Percentiles rank a stretch among this genome's conserved stretches.
phyloP scores from a whole-genome alignment of 2,797 vertebrate genomes.

The Botia kubotai region DNA sequence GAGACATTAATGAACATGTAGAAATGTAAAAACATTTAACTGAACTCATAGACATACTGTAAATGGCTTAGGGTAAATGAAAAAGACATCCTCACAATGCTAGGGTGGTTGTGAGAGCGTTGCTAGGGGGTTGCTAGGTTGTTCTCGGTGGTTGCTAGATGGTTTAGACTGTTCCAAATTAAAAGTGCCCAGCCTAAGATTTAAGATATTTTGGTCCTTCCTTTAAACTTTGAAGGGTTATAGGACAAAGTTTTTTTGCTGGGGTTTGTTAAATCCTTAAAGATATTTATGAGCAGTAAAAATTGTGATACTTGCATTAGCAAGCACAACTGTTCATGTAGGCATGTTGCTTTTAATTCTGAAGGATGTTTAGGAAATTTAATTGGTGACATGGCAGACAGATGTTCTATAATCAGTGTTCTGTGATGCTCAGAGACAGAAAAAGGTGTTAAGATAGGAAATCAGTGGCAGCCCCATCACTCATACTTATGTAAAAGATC shows the following conservation, averaged over 20 bases:
- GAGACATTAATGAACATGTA: background rate
- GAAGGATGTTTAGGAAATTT: constrained; percentile 17
- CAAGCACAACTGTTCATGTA: background rate
- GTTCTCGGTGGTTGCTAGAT: no score
- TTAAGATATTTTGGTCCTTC: no score
- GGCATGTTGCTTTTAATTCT: background rate
- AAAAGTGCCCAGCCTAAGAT: no score
- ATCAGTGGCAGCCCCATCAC: constrained; percentile 32
- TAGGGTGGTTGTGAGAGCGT: no score
- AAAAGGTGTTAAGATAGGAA: constrained; percentile 48
- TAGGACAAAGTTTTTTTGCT: background rate
- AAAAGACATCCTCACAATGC: no score
- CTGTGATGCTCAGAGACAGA: constrained; percentile 29
- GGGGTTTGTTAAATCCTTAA: background rate
- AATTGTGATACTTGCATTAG: background rate
- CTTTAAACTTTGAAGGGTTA: no score
- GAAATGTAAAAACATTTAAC: background rate
- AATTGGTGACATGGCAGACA: constrained; percentile 32
- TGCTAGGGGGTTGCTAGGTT: no score
- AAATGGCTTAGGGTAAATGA: no score
- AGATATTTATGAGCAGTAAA: background rate
- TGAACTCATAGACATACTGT: no score
- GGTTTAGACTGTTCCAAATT: no score
- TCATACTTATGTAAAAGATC: constrained; percentile 24
- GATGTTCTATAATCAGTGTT: constrained; percentile 22